Percentiles rank a stretch among this genome's conserved stretches.
Conservation (phyloP, 2,113 vertebrate genomes). For the Hiodon alosoides region DNA sequence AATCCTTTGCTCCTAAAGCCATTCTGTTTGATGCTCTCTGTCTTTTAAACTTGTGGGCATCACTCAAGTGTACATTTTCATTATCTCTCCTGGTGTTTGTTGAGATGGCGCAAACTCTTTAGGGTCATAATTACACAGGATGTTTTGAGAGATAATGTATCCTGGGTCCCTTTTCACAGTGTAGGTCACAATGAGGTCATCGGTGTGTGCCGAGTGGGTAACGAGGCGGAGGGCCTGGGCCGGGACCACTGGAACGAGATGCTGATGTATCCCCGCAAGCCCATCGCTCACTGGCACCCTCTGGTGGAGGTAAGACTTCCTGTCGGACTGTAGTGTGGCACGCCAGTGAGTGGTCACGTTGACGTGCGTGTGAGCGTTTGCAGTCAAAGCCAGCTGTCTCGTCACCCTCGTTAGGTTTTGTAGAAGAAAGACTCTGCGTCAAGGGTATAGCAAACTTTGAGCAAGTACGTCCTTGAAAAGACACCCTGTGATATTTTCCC, state of each 20-base stretch:
- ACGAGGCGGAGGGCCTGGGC: slow-evolving; percentile 82
- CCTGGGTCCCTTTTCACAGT: slow-evolving; percentile 67
- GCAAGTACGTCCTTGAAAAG: too few relatives aligned
- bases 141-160: slow-evolving; percentile 17
- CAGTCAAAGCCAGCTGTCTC: background rate
- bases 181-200: slow-evolving; percentile 98
- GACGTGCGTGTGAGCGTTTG: background rate
- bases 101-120: too few relatives aligned
- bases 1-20: too few relatives aligned
- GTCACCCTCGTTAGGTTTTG: background rate
- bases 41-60: too few relatives aligned
- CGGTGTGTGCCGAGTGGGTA: slow-evolving; percentile 92
- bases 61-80: too few relatives aligned
- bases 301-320: slow-evolving; percentile 78
- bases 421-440: too few relatives aligned
- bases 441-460: too few relatives aligned
- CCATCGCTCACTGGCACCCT: slow-evolving; percentile 92
- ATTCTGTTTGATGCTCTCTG: too few relatives aligned
- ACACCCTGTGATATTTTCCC: too few relatives aligned
- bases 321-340: too few relatives aligned
- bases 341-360: background rate
- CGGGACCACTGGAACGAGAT: slow-evolving; percentile 97
- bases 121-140: too few relatives aligned
- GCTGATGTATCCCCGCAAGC: slow-evolving; percentile 89
- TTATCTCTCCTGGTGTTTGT: too few relatives aligned